These are phyloP conservation scores for Euura saliciscinereae DNA, from an alignment of 1,140 invertebrate species.

Conservation along the genomic window DNA sequence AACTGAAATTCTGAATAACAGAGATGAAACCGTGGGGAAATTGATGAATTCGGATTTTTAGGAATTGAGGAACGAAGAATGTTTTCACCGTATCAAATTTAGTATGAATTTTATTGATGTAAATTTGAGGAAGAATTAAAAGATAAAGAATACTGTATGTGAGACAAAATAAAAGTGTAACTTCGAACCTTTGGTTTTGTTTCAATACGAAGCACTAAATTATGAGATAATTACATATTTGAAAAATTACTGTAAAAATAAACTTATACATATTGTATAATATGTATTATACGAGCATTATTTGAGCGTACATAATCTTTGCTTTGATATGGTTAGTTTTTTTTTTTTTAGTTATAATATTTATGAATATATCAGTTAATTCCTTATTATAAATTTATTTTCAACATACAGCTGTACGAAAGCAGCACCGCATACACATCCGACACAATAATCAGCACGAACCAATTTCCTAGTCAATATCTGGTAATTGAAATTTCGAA, in stretches of 20 bases:
- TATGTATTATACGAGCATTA: background rate
- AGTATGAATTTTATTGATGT: background rate
- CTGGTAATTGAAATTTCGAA: slow-evolving; percentile 11
- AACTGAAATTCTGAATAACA: background rate
- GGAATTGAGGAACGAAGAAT: background rate
- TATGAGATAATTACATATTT: slow-evolving; percentile 1
- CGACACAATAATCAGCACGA: slow-evolving; percentile 22
- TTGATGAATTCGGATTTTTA: background rate
- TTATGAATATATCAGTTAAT: background rate
- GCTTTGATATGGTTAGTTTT: slow-evolving; percentile 36
- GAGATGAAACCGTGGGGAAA: background rate
- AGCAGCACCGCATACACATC: slow-evolving; percentile 35
- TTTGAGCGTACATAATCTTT: slow-evolving; percentile 3
- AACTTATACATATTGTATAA: background rate
- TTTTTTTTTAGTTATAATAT: background rate
- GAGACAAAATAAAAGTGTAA: background rate
- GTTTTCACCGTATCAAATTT: background rate
- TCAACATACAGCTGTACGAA: slow-evolving; percentile 36
- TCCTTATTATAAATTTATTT: slow-evolving; percentile 29
- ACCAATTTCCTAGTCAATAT: slow-evolving; percentile 19
- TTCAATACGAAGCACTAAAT: background rate
- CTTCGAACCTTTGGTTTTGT: background rate
- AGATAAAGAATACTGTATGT: background rate
- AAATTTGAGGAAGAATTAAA: background rate
- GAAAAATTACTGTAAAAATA: background rate